Evolutionary conservation across 35 echinoderm and acorn worm genomes (phyloP).

Genomic region (Anneissia japonica): DNA sequence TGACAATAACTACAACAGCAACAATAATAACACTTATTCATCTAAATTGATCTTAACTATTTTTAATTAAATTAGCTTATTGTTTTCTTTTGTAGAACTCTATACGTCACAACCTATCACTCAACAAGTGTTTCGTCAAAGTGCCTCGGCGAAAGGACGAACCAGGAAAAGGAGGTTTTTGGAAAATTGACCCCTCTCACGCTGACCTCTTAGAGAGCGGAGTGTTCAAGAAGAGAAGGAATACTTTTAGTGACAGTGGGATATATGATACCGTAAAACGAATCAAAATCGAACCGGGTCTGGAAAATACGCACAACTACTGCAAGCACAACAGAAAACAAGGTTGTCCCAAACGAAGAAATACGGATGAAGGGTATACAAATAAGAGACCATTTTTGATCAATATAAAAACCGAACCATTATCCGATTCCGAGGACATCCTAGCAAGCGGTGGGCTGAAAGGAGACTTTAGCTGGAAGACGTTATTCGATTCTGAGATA

Average conservation of each 20-base stretch:
- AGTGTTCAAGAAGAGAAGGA: constrained; percentile 83
- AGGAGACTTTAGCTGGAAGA: constrained; percentile 68
- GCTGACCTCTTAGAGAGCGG: constrained; percentile 91
- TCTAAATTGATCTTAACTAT: neutral
- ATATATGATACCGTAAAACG: constrained; percentile 22
- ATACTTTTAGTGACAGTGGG: constrained; percentile 41
- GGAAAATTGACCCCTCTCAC: constrained; percentile 93
- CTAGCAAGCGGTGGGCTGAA: constrained; percentile 74
- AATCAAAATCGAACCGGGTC: constrained; percentile 63
- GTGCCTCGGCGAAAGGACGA: constrained; percentile 92
- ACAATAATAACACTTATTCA: neutral
- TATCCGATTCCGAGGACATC: constrained; percentile 35
- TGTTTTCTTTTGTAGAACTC: constrained; percentile 70
- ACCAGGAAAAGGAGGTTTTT: constrained; percentile 98
- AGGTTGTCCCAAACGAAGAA: constrained; percentile 43
- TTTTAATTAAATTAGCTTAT: neutral
- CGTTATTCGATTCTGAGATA: constrained; percentile 78
- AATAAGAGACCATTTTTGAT: neutral
- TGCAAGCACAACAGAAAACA: constrained; percentile 42
- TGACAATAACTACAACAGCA: neutral
- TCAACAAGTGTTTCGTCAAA: constrained; percentile 99
- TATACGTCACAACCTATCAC: constrained; percentile 90
- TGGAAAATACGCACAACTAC: neutral
- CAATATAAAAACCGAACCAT: neutral
- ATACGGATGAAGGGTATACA: neutral